Evolutionary conservation across 1,140 invertebrate genomes (phyloP).

Genomic region (Drosophila nebulosa): DNA sequence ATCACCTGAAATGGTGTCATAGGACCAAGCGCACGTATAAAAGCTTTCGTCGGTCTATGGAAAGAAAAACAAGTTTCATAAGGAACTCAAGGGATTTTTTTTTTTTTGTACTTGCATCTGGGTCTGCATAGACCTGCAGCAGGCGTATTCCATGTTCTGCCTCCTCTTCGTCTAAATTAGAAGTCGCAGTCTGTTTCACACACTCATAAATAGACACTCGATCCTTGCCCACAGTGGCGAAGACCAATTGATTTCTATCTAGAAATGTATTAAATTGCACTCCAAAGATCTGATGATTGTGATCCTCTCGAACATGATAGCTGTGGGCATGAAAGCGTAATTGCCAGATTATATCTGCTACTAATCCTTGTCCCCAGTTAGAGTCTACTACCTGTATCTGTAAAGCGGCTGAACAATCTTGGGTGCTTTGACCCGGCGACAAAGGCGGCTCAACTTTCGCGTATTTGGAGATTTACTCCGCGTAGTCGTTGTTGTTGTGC

Average conservation of each 20-base stretch:
- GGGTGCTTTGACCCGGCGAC: conserved; percentile 82
- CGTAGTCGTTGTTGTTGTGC: conserved; percentile 91
- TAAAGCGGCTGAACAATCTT: conserved; percentile 88
- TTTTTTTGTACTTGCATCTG: conserved; percentile 86
- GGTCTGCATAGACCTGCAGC: conserved; percentile 95
- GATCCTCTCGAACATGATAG: conserved; percentile 93
- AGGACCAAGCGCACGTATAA: conserved; percentile 98
- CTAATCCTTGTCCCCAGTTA: background rate
- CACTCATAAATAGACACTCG: conserved; percentile 97
- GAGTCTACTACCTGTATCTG: conserved; percentile 85
- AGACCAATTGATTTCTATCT: conserved; percentile 92
- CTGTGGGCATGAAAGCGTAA: conserved; percentile 73
- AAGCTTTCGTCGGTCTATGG: conserved; percentile 91
- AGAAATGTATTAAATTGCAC: conserved; percentile 95
- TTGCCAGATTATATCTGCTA: background rate
- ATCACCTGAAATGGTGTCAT: conserved; percentile 89
- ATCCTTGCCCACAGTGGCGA: conserved; percentile 97
- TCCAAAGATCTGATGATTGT: conserved; percentile 96
- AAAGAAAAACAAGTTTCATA: background rate
- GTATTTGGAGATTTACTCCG: conserved; percentile 93
- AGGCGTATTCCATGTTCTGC: conserved; percentile 89
- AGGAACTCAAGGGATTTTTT: background rate
- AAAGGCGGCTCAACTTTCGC: conserved; percentile 83
- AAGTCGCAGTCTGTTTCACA: conserved; percentile 60
- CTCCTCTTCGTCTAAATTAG: background rate